Evolutionary conservation across 2,113 vertebrate genomes (phyloP).

Genomic region (Emydocephalus ijimae): DNA sequence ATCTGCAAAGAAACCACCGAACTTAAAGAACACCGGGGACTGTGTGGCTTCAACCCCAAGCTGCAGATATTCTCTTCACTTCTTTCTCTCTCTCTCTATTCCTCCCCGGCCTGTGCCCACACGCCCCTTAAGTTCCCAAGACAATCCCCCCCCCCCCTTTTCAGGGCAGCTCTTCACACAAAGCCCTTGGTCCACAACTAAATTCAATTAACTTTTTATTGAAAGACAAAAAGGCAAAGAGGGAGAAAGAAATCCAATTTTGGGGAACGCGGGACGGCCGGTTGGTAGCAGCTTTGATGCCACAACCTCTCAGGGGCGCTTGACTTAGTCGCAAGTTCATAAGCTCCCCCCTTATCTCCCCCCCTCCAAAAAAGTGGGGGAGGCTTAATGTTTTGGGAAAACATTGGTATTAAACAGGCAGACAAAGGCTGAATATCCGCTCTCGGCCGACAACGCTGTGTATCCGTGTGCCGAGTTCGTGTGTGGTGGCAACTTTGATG

Average conservation of each 20-base stretch:
- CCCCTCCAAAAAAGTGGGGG: slow-evolving; percentile 42
- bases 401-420: slow-evolving; percentile 67
- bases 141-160: slow-evolving; percentile 52
- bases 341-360: slow-evolving; percentile 51
- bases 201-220: slow-evolving; percentile 75
- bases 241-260: slow-evolving; percentile 86
- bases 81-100: too few species aligned
- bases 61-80: neutral
- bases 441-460: slow-evolving; percentile 62
- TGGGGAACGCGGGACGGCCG: slow-evolving; percentile 60
- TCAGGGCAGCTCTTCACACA: slow-evolving; percentile 55
- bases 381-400: slow-evolving; percentile 74
- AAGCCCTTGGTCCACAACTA: slow-evolving; percentile 67
- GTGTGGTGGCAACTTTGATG: slow-evolving; percentile 79
- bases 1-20: too few species aligned
- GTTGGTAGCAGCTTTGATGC: slow-evolving; percentile 76
- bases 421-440: slow-evolving; percentile 74
- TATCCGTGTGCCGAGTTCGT: slow-evolving; percentile 71
- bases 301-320: slow-evolving; percentile 69
- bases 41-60: neutral
- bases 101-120: neutral
- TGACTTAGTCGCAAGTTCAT: slow-evolving; percentile 81
- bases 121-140: slow-evolving; percentile 56
- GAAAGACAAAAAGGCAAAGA: slow-evolving; percentile 5
- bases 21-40: too few species aligned